Evolutionary conservation across 2,113 vertebrate species (phyloP).

Genomic region (Girardinichthys multiradiatus): DNA sequence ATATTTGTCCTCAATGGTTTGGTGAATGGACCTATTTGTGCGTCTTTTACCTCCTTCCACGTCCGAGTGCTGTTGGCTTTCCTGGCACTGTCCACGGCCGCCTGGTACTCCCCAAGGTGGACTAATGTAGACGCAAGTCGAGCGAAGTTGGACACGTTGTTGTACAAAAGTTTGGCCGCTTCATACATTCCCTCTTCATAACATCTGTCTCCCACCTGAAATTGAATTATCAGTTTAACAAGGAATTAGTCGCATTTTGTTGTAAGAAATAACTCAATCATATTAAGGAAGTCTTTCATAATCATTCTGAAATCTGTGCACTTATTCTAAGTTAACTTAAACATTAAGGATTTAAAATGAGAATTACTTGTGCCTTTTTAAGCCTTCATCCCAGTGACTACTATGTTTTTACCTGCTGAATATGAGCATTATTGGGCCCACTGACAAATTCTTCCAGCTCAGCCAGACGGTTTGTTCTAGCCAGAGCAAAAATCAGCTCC

Average conservation of each 20-base stretch:
- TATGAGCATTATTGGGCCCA: constrained; percentile 92
- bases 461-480: constrained; percentile 90
- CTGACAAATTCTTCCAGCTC: constrained; percentile 92
- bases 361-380: background rate
- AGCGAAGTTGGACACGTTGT: constrained; percentile 91
- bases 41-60: constrained; percentile 88
- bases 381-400: background rate
- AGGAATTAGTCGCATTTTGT: background rate
- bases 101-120: constrained; percentile 90
- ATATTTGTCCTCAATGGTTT: background rate
- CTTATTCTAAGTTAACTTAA: background rate
- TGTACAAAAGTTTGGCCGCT: constrained; percentile 89
- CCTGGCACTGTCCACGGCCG: constrained; percentile 89
- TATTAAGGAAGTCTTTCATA: background rate
- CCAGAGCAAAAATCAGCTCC: constrained; percentile 92
- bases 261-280: background rate
- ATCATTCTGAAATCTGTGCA: background rate
- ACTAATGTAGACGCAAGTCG: constrained; percentile 90
- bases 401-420: constrained; percentile 85
- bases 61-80: constrained; percentile 92
- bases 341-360: background rate
- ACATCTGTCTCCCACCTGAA: constrained; percentile 91
- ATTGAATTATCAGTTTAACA: background rate
- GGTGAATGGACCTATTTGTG: background rate
- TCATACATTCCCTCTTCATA: constrained; percentile 91